Evolutionary conservation across 2,888 invertebrate species (phyloP).

Genomic region (Dynastes hyllus): DNA sequence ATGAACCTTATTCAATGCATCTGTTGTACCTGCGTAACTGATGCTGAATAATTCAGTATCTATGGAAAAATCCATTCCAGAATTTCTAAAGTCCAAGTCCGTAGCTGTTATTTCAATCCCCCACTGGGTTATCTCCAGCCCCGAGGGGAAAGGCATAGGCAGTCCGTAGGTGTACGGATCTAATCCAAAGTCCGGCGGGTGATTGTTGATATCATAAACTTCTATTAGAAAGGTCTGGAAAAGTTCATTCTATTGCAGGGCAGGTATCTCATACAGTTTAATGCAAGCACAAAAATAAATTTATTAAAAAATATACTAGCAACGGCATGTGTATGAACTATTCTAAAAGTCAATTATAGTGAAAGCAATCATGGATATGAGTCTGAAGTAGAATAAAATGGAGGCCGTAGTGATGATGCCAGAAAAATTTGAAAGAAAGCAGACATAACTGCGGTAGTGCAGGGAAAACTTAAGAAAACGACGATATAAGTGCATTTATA

Average conservation of each 20-base stretch:
- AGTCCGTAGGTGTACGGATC: constrained; percentile 68
- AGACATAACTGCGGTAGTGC: too few species aligned
- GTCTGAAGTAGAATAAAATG: too few species aligned
- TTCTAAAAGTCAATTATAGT: too few species aligned
- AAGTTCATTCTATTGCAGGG: constrained; percentile 55
- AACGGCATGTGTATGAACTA: too few species aligned
- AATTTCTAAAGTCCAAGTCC: constrained; percentile 75
- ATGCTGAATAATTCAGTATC: constrained; percentile 57
- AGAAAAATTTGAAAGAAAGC: too few species aligned
- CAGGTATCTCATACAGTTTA: background rate
- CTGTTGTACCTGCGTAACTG: constrained; percentile 7
- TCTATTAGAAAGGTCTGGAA: constrained; percentile 68
- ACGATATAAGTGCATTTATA: too few species aligned
- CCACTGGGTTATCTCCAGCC: constrained; percentile 68
- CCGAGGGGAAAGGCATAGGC: constrained; percentile 70
- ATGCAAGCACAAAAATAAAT: background rate
- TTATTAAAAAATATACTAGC: too few species aligned
- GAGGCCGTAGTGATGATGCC: too few species aligned
- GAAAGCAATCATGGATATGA: too few species aligned
- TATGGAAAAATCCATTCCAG: constrained; percentile 59
- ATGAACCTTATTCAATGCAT: constrained; percentile 55
- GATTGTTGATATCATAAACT: constrained; percentile 73
- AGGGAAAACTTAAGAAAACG: too few species aligned
- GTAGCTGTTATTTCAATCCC: constrained; percentile 69
- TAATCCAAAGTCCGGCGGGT: constrained; percentile 70